These are phyloP conservation scores for Spea hammondii DNA, from an alignment of 2,797 vertebrate genomes.

Conservation along the genomic window DNA sequence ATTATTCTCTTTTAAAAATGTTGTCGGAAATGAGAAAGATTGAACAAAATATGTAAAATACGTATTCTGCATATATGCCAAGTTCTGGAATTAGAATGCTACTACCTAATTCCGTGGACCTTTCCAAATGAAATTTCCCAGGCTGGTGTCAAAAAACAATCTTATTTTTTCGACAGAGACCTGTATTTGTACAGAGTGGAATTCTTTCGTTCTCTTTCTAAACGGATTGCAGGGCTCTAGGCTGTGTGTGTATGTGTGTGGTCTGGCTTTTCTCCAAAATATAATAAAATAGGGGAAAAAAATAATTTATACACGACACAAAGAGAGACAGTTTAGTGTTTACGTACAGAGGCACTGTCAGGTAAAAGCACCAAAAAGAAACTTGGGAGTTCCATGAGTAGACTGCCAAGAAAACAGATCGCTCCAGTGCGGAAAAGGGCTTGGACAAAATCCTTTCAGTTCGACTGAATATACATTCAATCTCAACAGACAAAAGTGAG, in stretches of 20 bases:
- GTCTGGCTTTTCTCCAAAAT: slow-evolving; percentile 55
- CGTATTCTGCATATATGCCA: no score
- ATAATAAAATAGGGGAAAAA: slow-evolving; percentile 19
- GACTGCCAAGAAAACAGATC: slow-evolving; percentile 19
- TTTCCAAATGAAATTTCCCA: slow-evolving; percentile 1
- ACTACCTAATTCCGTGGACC: neutral
- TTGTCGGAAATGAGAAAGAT: no score
- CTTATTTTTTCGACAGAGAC: slow-evolving; percentile 1
- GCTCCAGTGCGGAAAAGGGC: no score
- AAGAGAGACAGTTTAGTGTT: slow-evolving; percentile 34
- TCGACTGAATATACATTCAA: no score
- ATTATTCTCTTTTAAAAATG: no score
- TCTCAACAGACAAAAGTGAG: no score
- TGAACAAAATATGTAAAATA: no score
- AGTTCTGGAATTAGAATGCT: no score
- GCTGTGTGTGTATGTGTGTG: slow-evolving; percentile 27
- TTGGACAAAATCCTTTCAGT: no score
- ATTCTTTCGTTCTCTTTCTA: slow-evolving; percentile 7
- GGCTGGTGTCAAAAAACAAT: neutral
- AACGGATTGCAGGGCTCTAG: slow-evolving; percentile 26
- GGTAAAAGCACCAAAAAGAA: slow-evolving; percentile 28
- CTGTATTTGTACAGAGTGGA: neutral
- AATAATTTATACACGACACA: slow-evolving; percentile 34
- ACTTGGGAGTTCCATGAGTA: neutral
- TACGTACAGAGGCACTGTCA: slow-evolving; percentile 40